Conservation (phyloP, 2,888 invertebrate species). For the Harpalus rufipes region DNA sequence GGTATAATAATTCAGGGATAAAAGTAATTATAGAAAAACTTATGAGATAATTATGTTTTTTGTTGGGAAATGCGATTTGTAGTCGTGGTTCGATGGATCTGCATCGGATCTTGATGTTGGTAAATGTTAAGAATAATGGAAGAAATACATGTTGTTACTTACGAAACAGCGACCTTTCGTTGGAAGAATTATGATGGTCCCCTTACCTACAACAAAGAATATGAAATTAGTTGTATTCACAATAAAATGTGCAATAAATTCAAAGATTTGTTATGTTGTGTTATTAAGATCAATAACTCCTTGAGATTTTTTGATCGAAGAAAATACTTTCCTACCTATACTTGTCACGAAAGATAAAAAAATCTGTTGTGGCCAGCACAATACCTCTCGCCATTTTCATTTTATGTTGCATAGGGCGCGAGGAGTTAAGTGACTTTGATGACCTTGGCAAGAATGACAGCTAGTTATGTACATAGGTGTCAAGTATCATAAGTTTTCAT, state of each 20-base stretch:
- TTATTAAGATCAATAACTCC: too few relatives aligned
- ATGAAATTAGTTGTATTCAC: not conserved
- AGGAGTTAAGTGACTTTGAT: too few relatives aligned
- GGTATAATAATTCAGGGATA: constrained; percentile 33
- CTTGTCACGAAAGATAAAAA: too few relatives aligned
- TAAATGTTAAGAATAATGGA: too few relatives aligned
- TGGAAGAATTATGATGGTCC: not conserved
- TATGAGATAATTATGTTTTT: constrained; percentile 13
- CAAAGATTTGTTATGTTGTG: not conserved
- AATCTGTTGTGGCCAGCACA: too few relatives aligned
- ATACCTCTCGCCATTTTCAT: too few relatives aligned
- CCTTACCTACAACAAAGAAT: not conserved
- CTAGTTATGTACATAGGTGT: too few relatives aligned
- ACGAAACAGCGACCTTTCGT: not conserved
- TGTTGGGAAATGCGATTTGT: not conserved
- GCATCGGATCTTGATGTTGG: not conserved
- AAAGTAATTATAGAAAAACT: constrained; percentile 23
- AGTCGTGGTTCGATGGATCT: not conserved
- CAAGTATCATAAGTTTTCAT: too few relatives aligned
- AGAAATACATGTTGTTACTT: not conserved
- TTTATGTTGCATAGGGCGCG: too few relatives aligned
- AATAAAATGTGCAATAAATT: not conserved
- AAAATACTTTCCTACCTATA: too few relatives aligned
- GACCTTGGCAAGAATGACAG: too few relatives aligned
- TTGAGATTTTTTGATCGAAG: too few relatives aligned